Conservation (phyloP, 2,113 vertebrate species). For the Apistogramma diplotaenia region DNA sequence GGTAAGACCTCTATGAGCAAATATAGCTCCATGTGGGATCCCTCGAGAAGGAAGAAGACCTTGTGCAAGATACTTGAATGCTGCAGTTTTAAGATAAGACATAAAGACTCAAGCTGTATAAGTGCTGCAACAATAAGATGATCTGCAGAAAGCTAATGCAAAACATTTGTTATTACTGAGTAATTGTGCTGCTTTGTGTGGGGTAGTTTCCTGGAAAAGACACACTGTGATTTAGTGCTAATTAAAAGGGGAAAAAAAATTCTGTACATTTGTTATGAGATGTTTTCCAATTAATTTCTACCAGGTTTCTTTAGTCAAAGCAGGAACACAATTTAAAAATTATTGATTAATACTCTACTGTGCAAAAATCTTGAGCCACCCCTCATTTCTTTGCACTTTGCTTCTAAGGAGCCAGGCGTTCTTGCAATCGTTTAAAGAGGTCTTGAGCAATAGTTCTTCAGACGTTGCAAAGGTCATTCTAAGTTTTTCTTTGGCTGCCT, state of each 20-base stretch:
- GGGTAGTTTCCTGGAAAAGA: background rate
- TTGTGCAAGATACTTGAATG: background rate
- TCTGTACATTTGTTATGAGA: background rate
- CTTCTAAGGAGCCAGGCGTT: background rate
- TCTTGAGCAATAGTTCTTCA: background rate
- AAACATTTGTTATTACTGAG: background rate
- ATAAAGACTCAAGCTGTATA: background rate
- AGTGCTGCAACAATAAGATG: background rate
- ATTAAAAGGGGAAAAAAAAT: background rate
- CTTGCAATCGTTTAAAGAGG: background rate
- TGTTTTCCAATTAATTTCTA: background rate
- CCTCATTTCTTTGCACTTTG: background rate
- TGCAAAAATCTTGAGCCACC: background rate
- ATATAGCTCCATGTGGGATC: slow-evolving; percentile 1
- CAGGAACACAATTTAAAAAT: background rate
- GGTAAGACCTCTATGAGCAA: slow-evolving; percentile 41
- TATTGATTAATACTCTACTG: background rate
- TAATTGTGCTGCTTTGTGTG: background rate
- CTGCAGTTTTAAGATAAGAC: background rate
- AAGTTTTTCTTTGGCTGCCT: background rate
- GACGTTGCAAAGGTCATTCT: background rate
- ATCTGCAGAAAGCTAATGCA: background rate
- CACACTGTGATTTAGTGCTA: background rate
- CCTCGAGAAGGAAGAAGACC: slow-evolving; percentile 21
- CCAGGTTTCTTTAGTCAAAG: background rate